Evolutionary conservation across 1,140 invertebrate genomes (phyloP).

Genomic region (Helicorthomorpha holstii): DNA sequence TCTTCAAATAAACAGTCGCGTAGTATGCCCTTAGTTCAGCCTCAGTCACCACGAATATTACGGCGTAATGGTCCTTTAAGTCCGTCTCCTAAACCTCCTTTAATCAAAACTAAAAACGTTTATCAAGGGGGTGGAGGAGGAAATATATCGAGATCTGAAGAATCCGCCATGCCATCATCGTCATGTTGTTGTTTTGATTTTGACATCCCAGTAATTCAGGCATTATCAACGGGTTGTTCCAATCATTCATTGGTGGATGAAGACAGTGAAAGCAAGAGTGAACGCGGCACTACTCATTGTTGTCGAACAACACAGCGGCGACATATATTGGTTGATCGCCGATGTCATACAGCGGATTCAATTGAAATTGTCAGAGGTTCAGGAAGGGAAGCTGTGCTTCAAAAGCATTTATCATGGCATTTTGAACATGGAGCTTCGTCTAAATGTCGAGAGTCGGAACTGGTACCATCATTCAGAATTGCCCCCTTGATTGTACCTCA

Average conservation of each 20-base stretch:
- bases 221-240: conserved; percentile 2
- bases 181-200: conserved; percentile 21
- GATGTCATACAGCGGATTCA: conserved; percentile 45
- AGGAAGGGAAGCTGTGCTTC: conserved; percentile 29
- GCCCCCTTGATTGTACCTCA: too few species aligned
- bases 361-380: conserved; percentile 42
- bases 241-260: conserved; percentile 17
- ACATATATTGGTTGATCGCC: conserved; percentile 30
- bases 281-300: conserved; percentile 7
- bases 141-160: neutral
- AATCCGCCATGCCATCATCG: neutral
- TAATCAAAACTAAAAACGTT: conserved; percentile 46
- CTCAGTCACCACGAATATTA: conserved; percentile 51
- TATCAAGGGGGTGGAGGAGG: conserved; percentile 14
- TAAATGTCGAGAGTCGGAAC: conserved; percentile 10
- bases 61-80: conserved; percentile 38
- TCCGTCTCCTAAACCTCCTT: conserved; percentile 38
- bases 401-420: conserved; percentile 48
- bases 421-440: conserved; percentile 26
- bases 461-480: too few species aligned
- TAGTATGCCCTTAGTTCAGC: conserved; percentile 57
- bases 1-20: conserved; percentile 18
- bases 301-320: conserved; percentile 25
- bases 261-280: conserved; percentile 16
- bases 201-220: conserved; percentile 27